Evolutionary conservation across 1,140 invertebrate genomes (phyloP).

Genomic region (Pomacea maculata): DNA sequence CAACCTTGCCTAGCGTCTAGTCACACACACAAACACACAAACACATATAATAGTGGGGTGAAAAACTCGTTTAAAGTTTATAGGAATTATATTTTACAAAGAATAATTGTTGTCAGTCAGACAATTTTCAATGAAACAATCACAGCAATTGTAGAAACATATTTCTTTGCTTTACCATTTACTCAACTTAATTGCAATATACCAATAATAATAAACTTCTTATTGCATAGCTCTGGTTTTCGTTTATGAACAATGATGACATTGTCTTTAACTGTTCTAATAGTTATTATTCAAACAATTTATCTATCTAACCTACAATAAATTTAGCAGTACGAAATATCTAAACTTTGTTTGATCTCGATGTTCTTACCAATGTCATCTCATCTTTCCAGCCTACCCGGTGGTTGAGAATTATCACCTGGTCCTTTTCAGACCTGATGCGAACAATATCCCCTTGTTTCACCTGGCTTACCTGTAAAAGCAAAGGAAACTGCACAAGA

Average conservation of each 20-base stretch:
- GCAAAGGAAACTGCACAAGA: neutral
- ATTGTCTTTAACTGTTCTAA: neutral
- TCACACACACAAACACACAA: neutral
- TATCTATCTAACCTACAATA: neutral
- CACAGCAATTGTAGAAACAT: neutral
- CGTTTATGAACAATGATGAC: neutral
- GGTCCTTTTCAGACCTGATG: conserved; percentile 76
- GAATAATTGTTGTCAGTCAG: too few relatives aligned
- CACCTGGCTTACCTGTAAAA: conserved; percentile 1
- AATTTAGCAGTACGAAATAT: neutral
- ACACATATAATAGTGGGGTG: too few relatives aligned
- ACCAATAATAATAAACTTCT: too few relatives aligned
- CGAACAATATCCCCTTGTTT: conserved; percentile 74
- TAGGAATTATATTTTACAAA: too few relatives aligned
- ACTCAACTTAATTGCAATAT: neutral
- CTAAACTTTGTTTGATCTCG: neutral
- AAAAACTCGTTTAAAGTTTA: too few relatives aligned
- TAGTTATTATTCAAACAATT: neutral
- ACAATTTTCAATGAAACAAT: neutral
- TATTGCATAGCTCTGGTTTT: too few relatives aligned
- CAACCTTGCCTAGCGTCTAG: conserved; percentile 41
- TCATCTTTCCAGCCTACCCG: conserved; percentile 86
- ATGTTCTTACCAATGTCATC: conserved; percentile 77
- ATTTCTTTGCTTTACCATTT: neutral
- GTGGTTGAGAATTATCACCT: conserved; percentile 80